Percentiles rank a stretch among this genome's conserved stretches.
Evolutionary conservation across 2,113 vertebrate species (phyloP).

Genomic region (Herpailurus yagouaroundi): DNA sequence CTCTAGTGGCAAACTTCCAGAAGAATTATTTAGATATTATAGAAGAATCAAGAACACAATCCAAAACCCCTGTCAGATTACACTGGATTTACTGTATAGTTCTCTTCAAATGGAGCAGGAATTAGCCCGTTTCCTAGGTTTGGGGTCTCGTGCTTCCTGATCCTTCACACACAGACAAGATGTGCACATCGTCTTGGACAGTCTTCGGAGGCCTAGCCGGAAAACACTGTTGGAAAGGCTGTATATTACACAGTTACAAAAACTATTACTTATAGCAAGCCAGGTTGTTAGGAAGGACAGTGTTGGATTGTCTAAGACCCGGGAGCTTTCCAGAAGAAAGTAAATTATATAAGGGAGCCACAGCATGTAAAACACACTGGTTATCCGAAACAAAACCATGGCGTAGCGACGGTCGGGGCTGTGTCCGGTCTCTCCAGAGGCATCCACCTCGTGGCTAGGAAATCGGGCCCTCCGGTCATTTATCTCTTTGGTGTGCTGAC

Average conservation of each 20-base stretch:
- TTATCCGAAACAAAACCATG: constrained; percentile 98
- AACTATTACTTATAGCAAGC: constrained; percentile 99
- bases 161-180: constrained; percentile 90
- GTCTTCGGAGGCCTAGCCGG: constrained; percentile 95
- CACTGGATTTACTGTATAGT: constrained; percentile 8
- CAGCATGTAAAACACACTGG: constrained; percentile 98
- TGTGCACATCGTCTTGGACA: constrained; percentile 95
- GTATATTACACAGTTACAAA: constrained; percentile 99
- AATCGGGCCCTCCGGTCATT: constrained; percentile 96
- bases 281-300: constrained; percentile 98
- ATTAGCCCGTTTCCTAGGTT: constrained; percentile 95
- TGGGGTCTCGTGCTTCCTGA: constrained; percentile 91
- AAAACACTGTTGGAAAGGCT: constrained; percentile 99
- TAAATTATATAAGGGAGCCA: constrained; percentile 99
- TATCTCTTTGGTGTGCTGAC: constrained; percentile 99
- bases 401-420: constrained; percentile 96
- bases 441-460: constrained; percentile 94
- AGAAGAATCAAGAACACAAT: constrained; percentile 73
- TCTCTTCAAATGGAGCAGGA: constrained; percentile 94
- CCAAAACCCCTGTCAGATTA: constrained; percentile 57
- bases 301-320: constrained; percentile 93
- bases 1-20: constrained; percentile 77
- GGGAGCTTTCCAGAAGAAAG: constrained; percentile 97
- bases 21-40: not conserved
- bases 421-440: constrained; percentile 91